Evolutionary conservation across 2,797 vertebrate species (phyloP), one percentile per base, ranked within the genome.

Genomic region (Serranus cabrilla): DNA sequence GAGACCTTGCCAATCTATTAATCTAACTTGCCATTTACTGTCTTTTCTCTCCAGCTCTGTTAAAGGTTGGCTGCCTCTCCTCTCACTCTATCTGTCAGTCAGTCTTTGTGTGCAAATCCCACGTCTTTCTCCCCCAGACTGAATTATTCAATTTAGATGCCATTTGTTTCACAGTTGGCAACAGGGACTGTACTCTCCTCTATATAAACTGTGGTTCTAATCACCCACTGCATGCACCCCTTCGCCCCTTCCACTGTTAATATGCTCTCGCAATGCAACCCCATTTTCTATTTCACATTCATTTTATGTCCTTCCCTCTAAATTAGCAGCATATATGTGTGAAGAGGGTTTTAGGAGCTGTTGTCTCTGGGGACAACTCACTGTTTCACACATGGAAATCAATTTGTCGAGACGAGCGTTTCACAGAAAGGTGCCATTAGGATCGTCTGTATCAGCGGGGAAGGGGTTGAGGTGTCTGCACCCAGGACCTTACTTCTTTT

Each of bases 81-180:
- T 93, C 92, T 88, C 89, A 84, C 91, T 94, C 91, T 90, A 92
- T 95, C 94, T 95, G 94, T 95, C 95, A 95, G 83, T 95, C 94
- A 94, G 92, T 94, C 94, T 95, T 95, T 95, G 93, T 95, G 94
- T 94, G 94, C 91, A 95, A 94, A 95, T 94, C 93, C 93, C 93
- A 90, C 90, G 85, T 92, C 92, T 92, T 92, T 91, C 84, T 90
- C 88, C 87, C 76, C 83, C 88, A 90, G 90, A 93, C 93, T 92
- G 91, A 92, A 94, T 94, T 95, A 95, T 94, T 94, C 91, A 92
- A 89, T 95, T 94, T 94, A 92, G 93, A 92, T 92, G 85, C 90
- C 89, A 92, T 94, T 94, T 94, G 94, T 94, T 95, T 94, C 89
- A 90, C 90, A 94, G 90, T 92, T 91, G 90, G 90, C 92, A 90